Evolutionary conservation across 2,888 invertebrate species (phyloP).

Genomic region (Meiosimyza platycephala): DNA sequence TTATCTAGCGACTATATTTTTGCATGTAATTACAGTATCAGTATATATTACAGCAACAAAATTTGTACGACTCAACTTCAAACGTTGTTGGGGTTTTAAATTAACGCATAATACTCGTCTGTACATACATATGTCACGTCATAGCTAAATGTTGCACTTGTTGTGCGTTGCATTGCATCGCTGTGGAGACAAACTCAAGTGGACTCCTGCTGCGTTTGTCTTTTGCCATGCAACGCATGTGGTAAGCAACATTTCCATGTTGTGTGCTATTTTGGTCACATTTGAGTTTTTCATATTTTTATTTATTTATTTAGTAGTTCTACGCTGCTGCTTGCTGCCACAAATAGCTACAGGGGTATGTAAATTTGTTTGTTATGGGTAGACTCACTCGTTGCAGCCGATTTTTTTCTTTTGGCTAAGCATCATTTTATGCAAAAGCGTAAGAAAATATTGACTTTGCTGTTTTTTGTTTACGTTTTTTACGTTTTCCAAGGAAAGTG

Average conservation of each 20-base stretch:
- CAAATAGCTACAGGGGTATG: too few relatives aligned
- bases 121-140: conserved; percentile 17
- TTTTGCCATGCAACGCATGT: conserved; percentile 25
- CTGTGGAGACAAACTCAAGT: conserved; percentile 7
- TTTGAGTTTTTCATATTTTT: background rate
- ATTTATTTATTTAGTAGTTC: background rate
- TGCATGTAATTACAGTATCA: too few relatives aligned
- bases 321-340: too few relatives aligned
- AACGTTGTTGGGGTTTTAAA: conserved; percentile 1
- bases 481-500: too few relatives aligned
- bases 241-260: conserved; percentile 16
- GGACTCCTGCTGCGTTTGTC: conserved; percentile 31
- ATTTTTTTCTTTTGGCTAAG: too few relatives aligned
- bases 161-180: background rate
- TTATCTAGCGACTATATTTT: too few relatives aligned
- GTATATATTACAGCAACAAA: too few relatives aligned
- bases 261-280: conserved; percentile 17
- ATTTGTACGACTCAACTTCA: background rate
- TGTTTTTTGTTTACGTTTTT: too few relatives aligned
- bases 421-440: too few relatives aligned
- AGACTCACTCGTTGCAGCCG: too few relatives aligned
- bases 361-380: too few relatives aligned
- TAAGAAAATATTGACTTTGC: too few relatives aligned
- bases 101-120: background rate
- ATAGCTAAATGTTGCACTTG: background rate